Evolutionary conservation across 2,113 vertebrate species (phyloP).

Genomic region (Ceuthmochares aereus): DNA sequence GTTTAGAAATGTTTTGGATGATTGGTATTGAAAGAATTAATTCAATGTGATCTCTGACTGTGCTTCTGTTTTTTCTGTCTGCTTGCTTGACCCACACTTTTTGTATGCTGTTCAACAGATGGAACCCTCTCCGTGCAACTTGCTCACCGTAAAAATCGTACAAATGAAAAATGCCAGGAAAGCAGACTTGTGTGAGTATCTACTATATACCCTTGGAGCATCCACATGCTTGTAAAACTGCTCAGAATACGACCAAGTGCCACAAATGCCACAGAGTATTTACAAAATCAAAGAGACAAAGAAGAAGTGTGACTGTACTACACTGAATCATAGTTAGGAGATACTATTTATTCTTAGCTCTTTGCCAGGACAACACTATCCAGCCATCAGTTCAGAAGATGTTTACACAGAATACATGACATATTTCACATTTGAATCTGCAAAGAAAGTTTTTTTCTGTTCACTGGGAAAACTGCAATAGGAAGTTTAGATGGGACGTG

Average conservation of each 20-base stretch:
- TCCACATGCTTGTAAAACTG: neutral
- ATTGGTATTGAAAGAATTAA: neutral
- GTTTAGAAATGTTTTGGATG: neutral
- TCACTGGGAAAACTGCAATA: neutral
- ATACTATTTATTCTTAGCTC: neutral
- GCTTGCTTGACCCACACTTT: neutral
- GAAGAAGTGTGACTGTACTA: too few relatives aligned
- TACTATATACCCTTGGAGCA: neutral
- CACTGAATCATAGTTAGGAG: neutral
- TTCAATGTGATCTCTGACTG: neutral
- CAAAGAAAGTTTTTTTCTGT: neutral
- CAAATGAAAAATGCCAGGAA: conserved; percentile 78
- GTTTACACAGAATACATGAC: neutral
- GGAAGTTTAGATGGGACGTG: neutral
- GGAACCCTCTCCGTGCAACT: conserved; percentile 68
- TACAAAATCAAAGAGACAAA: neutral
- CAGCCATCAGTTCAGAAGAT: neutral
- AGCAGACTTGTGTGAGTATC: conserved; percentile 76
- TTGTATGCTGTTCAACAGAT: conserved; percentile 41
- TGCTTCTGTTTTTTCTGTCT: neutral
- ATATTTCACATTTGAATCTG: neutral
- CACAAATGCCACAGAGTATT: neutral
- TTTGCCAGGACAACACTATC: neutral
- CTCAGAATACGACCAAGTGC: neutral
- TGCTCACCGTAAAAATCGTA: conserved; percentile 76